phyloP scores from a whole-genome alignment of 1,140 invertebrate species.

The Odontomachus brunneus region DNA sequence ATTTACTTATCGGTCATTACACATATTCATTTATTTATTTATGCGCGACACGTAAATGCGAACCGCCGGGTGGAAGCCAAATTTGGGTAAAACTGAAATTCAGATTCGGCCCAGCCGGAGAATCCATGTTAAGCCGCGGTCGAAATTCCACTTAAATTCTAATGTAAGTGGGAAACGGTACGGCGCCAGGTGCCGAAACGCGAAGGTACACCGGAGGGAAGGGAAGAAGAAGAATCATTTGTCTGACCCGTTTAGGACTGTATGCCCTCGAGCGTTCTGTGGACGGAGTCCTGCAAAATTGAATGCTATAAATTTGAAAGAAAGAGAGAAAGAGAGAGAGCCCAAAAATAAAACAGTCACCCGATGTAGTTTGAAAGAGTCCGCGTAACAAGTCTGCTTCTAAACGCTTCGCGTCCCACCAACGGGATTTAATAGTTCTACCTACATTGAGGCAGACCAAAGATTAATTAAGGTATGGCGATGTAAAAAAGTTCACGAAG shows the following conservation, averaged over 20 bases:
- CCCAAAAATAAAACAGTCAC: background rate
- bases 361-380: background rate
- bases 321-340: too few relatives aligned
- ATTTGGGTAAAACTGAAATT: conserved; percentile 60
- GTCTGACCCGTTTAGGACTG: conserved; percentile 13
- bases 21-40: conserved; percentile 61
- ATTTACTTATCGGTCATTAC: conserved; percentile 44
- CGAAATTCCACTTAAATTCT: conserved; percentile 57
- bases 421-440: background rate
- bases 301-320: background rate
- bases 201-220: background rate
- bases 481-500: too few relatives aligned
- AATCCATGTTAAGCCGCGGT: conserved; percentile 35
- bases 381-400: background rate
- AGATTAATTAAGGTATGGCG: too few relatives aligned
- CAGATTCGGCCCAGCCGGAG: conserved; percentile 49
- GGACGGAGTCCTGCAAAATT: conserved; percentile 1
- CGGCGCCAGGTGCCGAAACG: conserved; percentile 40
- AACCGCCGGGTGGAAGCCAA: conserved; percentile 32
- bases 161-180: conserved; percentile 44
- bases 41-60: conserved; percentile 48
- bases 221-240: conserved; percentile 20
- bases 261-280: background rate
- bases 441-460: background rate
- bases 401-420: background rate